Evolutionary conservation across 2,797 vertebrate species (phyloP), one percentile per base, ranked within the genome.

Genomic region (Pristis pectinata): DNA sequence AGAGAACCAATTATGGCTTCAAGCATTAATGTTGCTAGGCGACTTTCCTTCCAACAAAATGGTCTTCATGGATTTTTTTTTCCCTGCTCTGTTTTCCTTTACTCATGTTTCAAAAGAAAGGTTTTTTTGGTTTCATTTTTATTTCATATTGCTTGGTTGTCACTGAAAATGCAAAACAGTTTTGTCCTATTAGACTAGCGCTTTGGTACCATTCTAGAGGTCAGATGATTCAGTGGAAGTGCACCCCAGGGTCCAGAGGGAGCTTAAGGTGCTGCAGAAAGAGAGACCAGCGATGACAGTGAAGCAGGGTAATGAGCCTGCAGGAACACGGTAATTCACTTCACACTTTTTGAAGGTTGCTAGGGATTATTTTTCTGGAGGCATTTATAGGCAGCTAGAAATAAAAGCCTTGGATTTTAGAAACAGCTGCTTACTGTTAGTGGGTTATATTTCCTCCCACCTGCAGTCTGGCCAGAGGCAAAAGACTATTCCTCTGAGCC

Each of bases 21-120:
- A 91, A 87, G 83, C 83, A 59, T 59, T 87, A 7, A 87, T n/a
- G 83, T 87, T n/a, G 30, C 53, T 87, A 34, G 83, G 83, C 83
- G 87, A 91, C 87, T 11, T 41, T 30, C n/a, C 19, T 64, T 27
- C 37, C 61, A 91, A 67, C n/a, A 41, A 91, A 74, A 67, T 91
- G 79, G 79, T 79, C 37, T 44, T 85, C 56, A 17, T 56, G 59
- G n/a, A 27, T 91, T 67, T 67, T 19, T 34, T 30, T 59, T 19
- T n/a, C 56, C 53, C n/a, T 19, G 56, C n/a, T 89, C 85, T 19
- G 17, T 61, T 61, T 22, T 67, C 8, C 22, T 67, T 64, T 34
- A 34, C 30, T 3, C 1, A 9, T 19, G 19, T 41, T 67, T 67
- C 37, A 8, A 24, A 24, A n/a, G 59, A 10, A 41, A 1, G 34